phyloP scores from a whole-genome alignment of 2,888 invertebrate genomes.

The Lasioglossum figueresi region DNA sequence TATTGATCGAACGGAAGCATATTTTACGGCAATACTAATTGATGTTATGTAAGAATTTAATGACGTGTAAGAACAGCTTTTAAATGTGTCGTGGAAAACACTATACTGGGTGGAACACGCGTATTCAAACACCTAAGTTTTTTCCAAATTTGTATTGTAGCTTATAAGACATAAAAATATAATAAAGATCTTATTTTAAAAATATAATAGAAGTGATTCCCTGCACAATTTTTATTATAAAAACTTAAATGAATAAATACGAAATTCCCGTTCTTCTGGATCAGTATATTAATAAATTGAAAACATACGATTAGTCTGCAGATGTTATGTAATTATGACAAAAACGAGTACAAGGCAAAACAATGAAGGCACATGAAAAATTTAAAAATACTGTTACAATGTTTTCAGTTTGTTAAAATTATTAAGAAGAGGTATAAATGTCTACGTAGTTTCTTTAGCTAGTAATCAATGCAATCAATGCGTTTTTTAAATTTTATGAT shows the following conservation, averaged over 20 bases:
- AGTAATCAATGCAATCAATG: background rate
- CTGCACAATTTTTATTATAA: background rate
- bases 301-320: background rate
- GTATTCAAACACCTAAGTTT: background rate
- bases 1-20: conserved; percentile 5
- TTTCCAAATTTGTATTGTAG: background rate
- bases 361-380: background rate
- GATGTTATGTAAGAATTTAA: conserved; percentile 5
- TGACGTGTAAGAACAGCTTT: background rate
- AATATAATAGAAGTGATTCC: background rate
- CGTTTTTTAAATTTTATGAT: background rate
- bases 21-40: background rate
- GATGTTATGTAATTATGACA: background rate
- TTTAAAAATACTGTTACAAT: background rate
- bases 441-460: background rate
- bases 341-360: background rate
- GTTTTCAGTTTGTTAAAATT: background rate
- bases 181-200: background rate
- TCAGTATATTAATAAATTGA: background rate
- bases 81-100: background rate
- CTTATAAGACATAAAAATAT: background rate
- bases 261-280: background rate
- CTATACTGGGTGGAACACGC: background rate
- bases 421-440: background rate
- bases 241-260: background rate